Percentiles rank a stretch among this genome's conserved stretches.
Conservation (phyloP, 2,113 vertebrate genomes). For the Mungos mungo region DNA sequence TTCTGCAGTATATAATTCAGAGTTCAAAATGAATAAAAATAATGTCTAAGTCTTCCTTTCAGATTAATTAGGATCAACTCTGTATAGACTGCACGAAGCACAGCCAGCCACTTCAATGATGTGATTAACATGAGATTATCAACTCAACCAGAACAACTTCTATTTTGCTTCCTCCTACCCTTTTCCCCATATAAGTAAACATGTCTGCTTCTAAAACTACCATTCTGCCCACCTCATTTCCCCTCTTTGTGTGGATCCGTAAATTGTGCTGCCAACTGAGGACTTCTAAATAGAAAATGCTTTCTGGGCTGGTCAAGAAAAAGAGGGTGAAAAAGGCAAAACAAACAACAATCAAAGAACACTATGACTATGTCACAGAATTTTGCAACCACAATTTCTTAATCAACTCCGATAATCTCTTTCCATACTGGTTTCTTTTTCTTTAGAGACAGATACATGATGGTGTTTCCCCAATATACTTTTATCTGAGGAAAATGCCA, state of each 20-base stretch:
- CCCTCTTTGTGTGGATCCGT: background rate
- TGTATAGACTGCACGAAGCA: background rate
- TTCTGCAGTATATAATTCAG: background rate
- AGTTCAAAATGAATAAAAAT: background rate
- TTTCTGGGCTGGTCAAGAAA: slow-evolving; percentile 3
- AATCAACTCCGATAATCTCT: background rate
- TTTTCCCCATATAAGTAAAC: background rate
- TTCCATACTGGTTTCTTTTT: background rate
- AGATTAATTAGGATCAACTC: background rate
- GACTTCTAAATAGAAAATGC: background rate
- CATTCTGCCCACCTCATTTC: background rate
- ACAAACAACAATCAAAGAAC: background rate
- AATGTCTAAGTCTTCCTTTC: background rate
- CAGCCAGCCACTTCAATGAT: background rate
- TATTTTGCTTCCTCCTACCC: background rate
- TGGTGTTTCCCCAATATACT: background rate
- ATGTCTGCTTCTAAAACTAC: background rate
- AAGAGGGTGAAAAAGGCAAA: background rate
- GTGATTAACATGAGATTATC: background rate
- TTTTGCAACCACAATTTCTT: background rate
- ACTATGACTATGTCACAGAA: background rate
- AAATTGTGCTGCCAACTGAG: background rate
- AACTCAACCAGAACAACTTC: background rate
- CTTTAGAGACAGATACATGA: background rate
- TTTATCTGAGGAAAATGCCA: background rate